Evolutionary conservation across 1,140 invertebrate genomes (phyloP).

Genomic region (Bathynomus jamesi): DNA sequence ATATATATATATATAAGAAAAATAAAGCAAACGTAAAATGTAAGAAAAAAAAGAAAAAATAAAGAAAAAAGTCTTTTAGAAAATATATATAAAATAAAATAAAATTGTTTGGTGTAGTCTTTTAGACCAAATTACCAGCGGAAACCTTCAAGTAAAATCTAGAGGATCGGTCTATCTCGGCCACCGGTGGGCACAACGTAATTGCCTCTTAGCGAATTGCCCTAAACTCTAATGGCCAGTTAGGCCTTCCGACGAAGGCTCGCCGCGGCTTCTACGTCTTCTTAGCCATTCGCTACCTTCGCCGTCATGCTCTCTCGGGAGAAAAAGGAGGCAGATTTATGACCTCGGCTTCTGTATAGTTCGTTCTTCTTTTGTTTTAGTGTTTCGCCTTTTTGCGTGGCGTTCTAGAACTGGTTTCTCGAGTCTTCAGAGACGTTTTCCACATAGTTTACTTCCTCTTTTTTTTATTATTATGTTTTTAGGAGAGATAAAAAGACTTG

Average conservation of each 20-base stretch:
- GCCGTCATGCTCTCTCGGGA: background rate
- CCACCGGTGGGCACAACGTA: too few species aligned
- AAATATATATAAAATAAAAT: constrained; percentile 7
- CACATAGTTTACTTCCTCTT: too few species aligned
- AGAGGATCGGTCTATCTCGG: too few species aligned
- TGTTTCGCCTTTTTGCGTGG: too few species aligned
- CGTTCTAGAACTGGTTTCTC: too few species aligned
- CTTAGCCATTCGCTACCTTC: too few species aligned
- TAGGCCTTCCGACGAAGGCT: background rate
- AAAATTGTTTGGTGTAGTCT: too few species aligned
- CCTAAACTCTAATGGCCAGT: background rate
- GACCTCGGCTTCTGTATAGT: background rate
- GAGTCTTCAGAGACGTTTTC: too few species aligned
- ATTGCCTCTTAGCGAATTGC: background rate
- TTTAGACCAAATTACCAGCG: too few species aligned
- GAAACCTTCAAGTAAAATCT: too few species aligned
- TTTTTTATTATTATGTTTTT: too few species aligned
- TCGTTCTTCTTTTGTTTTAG: background rate
- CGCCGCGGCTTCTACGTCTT: background rate
- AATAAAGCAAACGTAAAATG: background rate
- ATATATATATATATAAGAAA: constrained; percentile 16
- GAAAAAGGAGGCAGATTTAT: background rate
- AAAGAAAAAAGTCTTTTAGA: background rate
- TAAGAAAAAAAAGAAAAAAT: background rate
- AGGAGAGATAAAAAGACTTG: too few species aligned